Base-by-base conservation (phyloP, 2,888 invertebrate genomes). In the Cheilosia pagana region DNA sequence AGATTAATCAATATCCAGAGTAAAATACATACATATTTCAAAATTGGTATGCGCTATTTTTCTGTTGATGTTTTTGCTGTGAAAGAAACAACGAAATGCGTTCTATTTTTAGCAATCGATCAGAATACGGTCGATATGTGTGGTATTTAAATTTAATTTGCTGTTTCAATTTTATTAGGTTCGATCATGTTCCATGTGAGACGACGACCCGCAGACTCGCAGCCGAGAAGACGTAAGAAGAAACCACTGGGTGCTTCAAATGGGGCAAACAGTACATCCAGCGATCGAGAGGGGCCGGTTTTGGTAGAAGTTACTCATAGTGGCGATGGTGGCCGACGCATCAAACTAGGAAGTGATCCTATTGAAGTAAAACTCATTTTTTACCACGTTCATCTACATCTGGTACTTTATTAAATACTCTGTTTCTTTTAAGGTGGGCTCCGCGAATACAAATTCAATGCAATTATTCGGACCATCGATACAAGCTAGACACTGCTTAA, bases 111-210 rank as follows among this genome's bases (percentile, higher is more conserved):
- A 52, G 39, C 23, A 55, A 63, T 63, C n/a, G 31, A 48, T 48
- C 48, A 35, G n/a, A 48, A 19, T 62, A 2, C 35, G 10, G 23
- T 21, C 5, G 52, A 39, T 50, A 7, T 41, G 8, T 25, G n/a
- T 53, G 19, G 19, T 31, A 28, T 28, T 48, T 35, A 16, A 43
- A 45, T 59, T 25, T 14, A 45, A 28, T 55, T 31, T 39, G n/a
- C 35, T 79, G 6, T 78, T 41, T 57, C 45, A 19, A 45, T 28
- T 39, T 57, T 39, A 60, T 43, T 89, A 63, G 98, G 98, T 92
- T 98, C 98, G 90, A 96, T 99, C 91, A 98, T 98, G 96, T 99
- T 99, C 92, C 98, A 99, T 93, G 97, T 99, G 91, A 94, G 98
- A 90, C 94, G 98, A 91, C 94, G 98, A 90, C 97, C 98, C 88